Percentiles rank a stretch among this genome's conserved stretches.
Evolutionary conservation across 2,888 invertebrate species (phyloP).

Genomic region (Cosmia pyralina): DNA sequence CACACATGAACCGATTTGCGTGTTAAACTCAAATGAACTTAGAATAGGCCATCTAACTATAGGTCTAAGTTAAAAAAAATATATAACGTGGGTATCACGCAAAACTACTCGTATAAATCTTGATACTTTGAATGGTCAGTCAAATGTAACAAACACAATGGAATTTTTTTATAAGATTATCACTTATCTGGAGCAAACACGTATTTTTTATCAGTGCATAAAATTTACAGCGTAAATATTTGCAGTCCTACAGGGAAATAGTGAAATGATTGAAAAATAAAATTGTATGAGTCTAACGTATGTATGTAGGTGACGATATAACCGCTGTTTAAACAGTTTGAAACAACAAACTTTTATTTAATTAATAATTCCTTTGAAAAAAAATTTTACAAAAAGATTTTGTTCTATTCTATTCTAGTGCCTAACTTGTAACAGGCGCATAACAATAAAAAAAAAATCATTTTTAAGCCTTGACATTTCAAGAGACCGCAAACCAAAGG

Average conservation of each 20-base stretch:
- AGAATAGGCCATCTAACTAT: conserved; percentile 30
- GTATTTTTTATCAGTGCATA: conserved; percentile 48
- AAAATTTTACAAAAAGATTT: not conserved
- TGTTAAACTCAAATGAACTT: conserved; percentile 29
- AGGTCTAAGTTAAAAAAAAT: not conserved
- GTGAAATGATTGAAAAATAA: not conserved
- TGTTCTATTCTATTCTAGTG: not conserved
- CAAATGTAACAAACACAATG: conserved; percentile 15
- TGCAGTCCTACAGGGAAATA: not conserved
- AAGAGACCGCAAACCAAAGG: conserved; percentile 16
- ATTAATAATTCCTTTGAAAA: not conserved
- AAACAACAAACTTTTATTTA: not conserved
- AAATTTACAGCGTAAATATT: conserved; percentile 13
- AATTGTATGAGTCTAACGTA: not conserved
- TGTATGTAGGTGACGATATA: not conserved
- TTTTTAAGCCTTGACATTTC: conserved; percentile 44
- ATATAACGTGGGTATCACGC: not conserved
- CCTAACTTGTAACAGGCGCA: not conserved
- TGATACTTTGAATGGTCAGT: conserved; percentile 24
- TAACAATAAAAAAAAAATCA: not conserved
- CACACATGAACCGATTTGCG: conserved; percentile 14
- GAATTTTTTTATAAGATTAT: conserved; percentile 36
- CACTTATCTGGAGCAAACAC: conserved; percentile 40
- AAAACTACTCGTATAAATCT: not conserved
- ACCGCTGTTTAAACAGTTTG: not conserved